These are phyloP conservation scores for Melanotus villosus DNA, from an alignment of 2,888 invertebrate genomes.

Conservation along the genomic window DNA sequence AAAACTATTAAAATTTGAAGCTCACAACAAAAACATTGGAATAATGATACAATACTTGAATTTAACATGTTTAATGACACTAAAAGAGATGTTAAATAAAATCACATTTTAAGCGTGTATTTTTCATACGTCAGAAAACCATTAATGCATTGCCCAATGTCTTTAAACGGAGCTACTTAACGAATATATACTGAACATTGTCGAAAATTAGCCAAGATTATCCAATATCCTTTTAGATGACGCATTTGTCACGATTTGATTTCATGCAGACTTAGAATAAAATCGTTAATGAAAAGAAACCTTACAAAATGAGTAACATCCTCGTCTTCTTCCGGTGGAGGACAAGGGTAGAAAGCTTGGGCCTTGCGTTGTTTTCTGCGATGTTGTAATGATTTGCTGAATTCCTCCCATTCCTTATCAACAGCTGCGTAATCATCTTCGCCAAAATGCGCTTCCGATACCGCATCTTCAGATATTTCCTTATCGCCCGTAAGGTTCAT, in stretches of 20 bases:
- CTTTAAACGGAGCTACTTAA: no score
- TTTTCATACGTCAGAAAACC: no score
- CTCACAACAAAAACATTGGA: no score
- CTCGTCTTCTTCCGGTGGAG: slow-evolving; percentile 70
- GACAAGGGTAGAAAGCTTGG: slow-evolving; percentile 73
- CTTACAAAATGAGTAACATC: slow-evolving; percentile 62
- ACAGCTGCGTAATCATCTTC: slow-evolving; percentile 70
- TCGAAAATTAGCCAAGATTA: background rate
- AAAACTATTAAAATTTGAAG: no score
- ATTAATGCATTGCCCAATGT: no score
- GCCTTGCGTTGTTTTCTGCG: slow-evolving; percentile 67
- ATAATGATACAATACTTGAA: no score
- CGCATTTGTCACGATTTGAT: no score
- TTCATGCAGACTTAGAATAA: no score
- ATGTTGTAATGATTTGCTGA: slow-evolving; percentile 70
- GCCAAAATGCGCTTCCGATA: slow-evolving; percentile 58
- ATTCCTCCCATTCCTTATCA: slow-evolving; percentile 76
- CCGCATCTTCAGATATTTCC: slow-evolving; percentile 25
- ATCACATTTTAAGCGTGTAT: no score
- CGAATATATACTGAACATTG: background rate
- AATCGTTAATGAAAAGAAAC: no score
- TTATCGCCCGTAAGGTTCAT: background rate
- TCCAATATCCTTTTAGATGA: background rate
- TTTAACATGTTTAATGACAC: no score
- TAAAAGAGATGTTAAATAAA: no score